Evolutionary conservation across 2,888 invertebrate genomes (phyloP).

Genomic region (Metellina segmentata): DNA sequence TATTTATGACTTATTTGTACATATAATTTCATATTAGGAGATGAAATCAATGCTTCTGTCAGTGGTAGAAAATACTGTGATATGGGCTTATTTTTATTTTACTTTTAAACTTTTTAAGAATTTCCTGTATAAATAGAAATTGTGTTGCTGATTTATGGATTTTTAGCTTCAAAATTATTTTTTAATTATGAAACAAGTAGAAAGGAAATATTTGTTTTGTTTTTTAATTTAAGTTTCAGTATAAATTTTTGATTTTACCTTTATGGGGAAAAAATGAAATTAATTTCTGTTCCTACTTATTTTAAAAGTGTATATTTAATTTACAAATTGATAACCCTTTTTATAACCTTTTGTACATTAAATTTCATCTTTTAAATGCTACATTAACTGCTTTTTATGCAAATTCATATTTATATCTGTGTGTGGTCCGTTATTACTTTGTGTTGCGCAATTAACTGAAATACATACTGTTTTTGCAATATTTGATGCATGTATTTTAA

Average conservation of each 20-base stretch:
- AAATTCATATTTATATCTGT: slow-evolving; percentile 34
- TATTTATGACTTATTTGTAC: slow-evolving; percentile 65
- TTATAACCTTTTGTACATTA: neutral
- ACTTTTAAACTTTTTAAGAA: slow-evolving; percentile 32
- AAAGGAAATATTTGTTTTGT: neutral
- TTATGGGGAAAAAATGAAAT: neutral
- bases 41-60: slow-evolving; percentile 67
- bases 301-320: neutral
- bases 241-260: neutral
- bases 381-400: neutral
- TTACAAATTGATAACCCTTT: neutral
- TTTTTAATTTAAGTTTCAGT: neutral
- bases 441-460: slow-evolving; percentile 36
- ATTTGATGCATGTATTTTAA: slow-evolving; percentile 1
- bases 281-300: neutral
- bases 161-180: neutral
- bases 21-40: slow-evolving; percentile 68
- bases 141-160: slow-evolving; percentile 10
- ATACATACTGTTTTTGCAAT: slow-evolving; percentile 3
- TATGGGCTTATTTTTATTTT: slow-evolving; percentile 69
- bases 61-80: slow-evolving; percentile 70
- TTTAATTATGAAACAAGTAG: neutral
- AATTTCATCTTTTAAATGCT: neutral
- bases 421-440: slow-evolving; percentile 10
- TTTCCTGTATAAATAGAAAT: slow-evolving; percentile 34